Base-by-base conservation (phyloP, 1,140 invertebrate genomes). In the Camponotus vicinus region DNA sequence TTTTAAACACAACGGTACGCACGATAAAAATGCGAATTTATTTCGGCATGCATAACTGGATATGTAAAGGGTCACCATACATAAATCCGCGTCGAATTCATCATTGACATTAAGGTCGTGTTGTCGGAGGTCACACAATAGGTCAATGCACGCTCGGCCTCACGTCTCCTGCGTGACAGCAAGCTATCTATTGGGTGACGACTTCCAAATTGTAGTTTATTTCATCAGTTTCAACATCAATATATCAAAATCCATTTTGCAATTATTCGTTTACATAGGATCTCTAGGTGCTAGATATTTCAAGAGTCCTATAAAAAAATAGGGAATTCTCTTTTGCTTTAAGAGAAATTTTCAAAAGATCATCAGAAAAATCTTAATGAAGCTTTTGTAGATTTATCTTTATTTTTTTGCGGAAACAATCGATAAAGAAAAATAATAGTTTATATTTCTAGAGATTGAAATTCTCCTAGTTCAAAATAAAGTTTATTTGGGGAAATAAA, bases 41-140 rank as follows among this genome's bases (percentile, higher is more conserved):
- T 69, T 69, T 80, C 49, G 61, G 42, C 40, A 34, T 34, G 37
- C 15, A 40, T 11, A 42, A n/a, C 27, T 57, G 78, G 5, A 70
- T 59, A 32, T 40, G 63, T 55, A 15, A 37, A 57, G 78, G 21
- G 5, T 59, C 52, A 59, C 21, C 15, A 1, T 70, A 70, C 49
- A n/a, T 70, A 70, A 80, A 80, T 70, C 49, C 34, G 27, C 52
- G 21, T 57, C 21, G 49, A 80, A 15, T 80, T 70, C 52, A 80
- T 80, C 78, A 80, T 70, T 52, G 49, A 76, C 69, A 86, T 40
- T 87, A 88, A 89, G 86, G 69, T 85, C 61, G 37, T 57, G 11
- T 88, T 71, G 49, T 84, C 67, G 85, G 77, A 84, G 73, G 66
- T 89, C 67, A 67, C 61, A 63, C 55, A 34, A 27, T 8, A 76